Evolutionary conservation across 2,797 vertebrate genomes (phyloP).

Genomic region (Rhincodon typus): DNA sequence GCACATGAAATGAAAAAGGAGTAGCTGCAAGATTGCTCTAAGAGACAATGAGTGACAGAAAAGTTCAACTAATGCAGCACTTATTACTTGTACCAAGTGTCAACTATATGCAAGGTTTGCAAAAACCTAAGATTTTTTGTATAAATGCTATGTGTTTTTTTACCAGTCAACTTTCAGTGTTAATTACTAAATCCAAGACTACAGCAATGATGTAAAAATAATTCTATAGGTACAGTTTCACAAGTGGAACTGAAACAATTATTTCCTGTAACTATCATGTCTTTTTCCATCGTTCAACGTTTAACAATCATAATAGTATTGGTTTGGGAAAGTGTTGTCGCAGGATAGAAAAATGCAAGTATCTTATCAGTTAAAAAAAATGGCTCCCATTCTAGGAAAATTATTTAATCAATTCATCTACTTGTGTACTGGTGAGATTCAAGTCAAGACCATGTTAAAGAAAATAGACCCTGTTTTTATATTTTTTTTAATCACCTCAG

Average conservation of each 20-base stretch:
- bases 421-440: not conserved
- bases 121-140: not conserved
- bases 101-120: not conserved
- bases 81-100: not conserved
- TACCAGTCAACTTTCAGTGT: not conserved
- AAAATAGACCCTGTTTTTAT: not conserved
- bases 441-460: not conserved
- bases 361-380: not conserved
- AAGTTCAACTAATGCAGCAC: not conserved
- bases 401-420: not conserved
- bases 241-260: not conserved
- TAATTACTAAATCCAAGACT: not conserved
- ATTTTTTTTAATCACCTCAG: not conserved
- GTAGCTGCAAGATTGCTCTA: not conserved
- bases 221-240: not conserved
- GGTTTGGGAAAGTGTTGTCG: not conserved
- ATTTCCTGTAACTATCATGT: not conserved
- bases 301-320: not conserved
- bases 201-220: not conserved
- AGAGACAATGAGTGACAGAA: not conserved
- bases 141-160: not conserved
- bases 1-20: not conserved
- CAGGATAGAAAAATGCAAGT: not conserved
- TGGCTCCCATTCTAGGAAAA: not conserved
- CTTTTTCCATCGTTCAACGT: not conserved